These are phyloP conservation scores for Mystacides longicornis DNA, from an alignment of 2,888 invertebrate species.

Conservation along the genomic window DNA sequence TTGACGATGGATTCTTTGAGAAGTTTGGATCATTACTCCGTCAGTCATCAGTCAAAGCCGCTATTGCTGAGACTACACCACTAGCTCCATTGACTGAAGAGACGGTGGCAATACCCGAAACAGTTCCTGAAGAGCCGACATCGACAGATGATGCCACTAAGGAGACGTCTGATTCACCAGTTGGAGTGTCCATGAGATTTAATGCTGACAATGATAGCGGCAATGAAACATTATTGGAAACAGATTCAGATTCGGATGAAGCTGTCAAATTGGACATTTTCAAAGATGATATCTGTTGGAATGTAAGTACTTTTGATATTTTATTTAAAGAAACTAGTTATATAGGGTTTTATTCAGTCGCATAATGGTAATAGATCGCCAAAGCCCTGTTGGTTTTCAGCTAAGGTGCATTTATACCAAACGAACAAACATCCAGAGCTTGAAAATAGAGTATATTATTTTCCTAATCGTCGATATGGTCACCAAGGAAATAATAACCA, in stretches of 20 bases:
- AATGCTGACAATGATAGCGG: constrained; percentile 44
- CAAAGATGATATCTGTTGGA: constrained; percentile 60
- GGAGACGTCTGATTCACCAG: constrained; percentile 11
- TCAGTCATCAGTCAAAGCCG: constrained; percentile 54
- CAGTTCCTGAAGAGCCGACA: constrained; percentile 28
- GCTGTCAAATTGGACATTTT: constrained; percentile 55
- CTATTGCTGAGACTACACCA: constrained; percentile 49
- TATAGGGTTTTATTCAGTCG: neutral
- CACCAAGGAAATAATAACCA: too few species aligned
- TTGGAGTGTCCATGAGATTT: constrained; percentile 28
- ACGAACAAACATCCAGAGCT: too few species aligned
- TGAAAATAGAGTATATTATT: too few species aligned
- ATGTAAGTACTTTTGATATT: constrained; percentile 54
- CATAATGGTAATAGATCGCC: too few species aligned
- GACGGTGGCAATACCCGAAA: constrained; percentile 31
- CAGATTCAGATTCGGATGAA: constrained; percentile 61
- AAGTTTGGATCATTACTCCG: constrained; percentile 69
- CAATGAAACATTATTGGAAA: constrained; percentile 51
- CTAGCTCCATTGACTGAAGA: constrained; percentile 42
- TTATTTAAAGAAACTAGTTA: neutral
- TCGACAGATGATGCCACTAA: constrained; percentile 24
- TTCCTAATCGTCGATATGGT: too few species aligned
- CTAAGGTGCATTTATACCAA: too few species aligned
- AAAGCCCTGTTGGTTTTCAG: too few species aligned
- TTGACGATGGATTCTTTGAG: constrained; percentile 79